These are phyloP conservation scores for Triplophysa yarkandensis DNA, from an alignment of 2,797 vertebrate species.

Conservation along the genomic window DNA sequence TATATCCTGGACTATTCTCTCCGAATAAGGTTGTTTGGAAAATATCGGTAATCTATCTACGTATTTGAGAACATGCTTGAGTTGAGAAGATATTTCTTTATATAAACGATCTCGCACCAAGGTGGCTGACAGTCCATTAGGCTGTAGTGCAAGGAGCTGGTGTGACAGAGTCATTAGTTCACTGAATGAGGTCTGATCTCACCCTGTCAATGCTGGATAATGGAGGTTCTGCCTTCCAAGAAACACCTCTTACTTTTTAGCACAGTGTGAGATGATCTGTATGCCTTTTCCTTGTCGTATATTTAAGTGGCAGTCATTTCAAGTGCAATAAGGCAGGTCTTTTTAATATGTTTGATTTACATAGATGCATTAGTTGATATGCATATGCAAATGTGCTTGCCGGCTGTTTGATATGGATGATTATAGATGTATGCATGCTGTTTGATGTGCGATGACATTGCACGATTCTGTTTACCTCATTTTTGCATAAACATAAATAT, in stretches of 20 bases:
- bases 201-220: constrained; percentile 60
- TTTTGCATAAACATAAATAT: constrained; percentile 38
- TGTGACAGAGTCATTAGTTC: constrained; percentile 60
- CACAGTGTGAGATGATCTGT: constrained; percentile 30
- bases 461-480: constrained; percentile 25
- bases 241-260: constrained; percentile 51
- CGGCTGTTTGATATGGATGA: constrained; percentile 21
- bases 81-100: constrained; percentile 60
- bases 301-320: constrained; percentile 35
- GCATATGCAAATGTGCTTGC: constrained; percentile 38
- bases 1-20: not conserved
- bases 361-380: constrained; percentile 24
- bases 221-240: constrained; percentile 50
- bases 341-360: constrained; percentile 32
- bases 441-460: constrained; percentile 30
- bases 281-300: constrained; percentile 17
- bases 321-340: constrained; percentile 5
- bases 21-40: constrained; percentile 12
- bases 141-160: constrained; percentile 54
- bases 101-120: constrained; percentile 54
- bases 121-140: constrained; percentile 60
- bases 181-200: constrained; percentile 58
- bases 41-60: constrained; percentile 49
- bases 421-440: constrained; percentile 35
- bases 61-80: constrained; percentile 53